These are phyloP conservation scores for Philereme vetulata DNA, from an alignment of 2,888 invertebrate genomes.

Conservation along the genomic window DNA sequence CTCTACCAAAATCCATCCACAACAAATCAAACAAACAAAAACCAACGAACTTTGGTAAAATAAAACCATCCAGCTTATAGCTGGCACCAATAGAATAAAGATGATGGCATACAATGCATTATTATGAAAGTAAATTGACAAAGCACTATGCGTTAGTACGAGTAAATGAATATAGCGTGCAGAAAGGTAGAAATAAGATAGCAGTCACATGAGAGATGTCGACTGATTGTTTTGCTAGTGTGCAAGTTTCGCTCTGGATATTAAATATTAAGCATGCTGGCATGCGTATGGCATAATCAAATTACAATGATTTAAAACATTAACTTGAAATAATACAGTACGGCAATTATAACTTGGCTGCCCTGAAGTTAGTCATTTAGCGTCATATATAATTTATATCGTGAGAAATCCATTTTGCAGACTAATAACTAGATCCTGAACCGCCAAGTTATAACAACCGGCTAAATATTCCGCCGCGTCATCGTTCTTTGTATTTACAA, in stretches of 20 bases:
- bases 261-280: constrained; percentile 24
- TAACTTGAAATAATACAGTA: no score
- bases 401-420: no score
- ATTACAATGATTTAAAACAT: no score
- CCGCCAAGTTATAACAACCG: no score
- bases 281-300: constrained; percentile 9
- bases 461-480: no score
- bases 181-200: constrained; percentile 52
- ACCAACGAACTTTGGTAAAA: constrained; percentile 20
- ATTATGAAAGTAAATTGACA: constrained; percentile 45
- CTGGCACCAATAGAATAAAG: constrained; percentile 34
- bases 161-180: constrained; percentile 69
- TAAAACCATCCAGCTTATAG: not conserved
- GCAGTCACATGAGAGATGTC: constrained; percentile 83
- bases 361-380: no score
- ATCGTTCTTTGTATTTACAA: no score
- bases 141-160: constrained; percentile 51
- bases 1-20: constrained; percentile 18
- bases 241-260: constrained; percentile 50
- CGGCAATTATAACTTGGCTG: no score
- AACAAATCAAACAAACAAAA: constrained; percentile 35
- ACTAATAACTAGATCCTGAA: no score
- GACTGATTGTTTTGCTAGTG: constrained; percentile 58
- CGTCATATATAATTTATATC: no score
- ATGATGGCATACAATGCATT: constrained; percentile 48